Base-by-base conservation (phyloP, 2,888 invertebrate species). In the Siphlonurus alternatus region DNA sequence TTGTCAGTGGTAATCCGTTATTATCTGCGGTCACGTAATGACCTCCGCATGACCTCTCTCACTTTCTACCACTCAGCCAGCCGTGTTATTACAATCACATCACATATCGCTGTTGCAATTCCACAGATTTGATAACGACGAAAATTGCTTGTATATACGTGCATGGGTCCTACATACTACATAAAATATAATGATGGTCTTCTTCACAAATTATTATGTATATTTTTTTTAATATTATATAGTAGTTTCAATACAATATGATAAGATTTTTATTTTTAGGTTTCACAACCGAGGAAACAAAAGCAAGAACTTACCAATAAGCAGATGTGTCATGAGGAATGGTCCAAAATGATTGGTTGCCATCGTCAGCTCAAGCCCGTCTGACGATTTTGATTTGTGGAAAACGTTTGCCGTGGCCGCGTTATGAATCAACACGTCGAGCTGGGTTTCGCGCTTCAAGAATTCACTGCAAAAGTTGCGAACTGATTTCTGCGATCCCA, bases 251-350 rank as follows among this genome's bases (percentile, higher is more conserved):
- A 38, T 10, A 38, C 7, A 38, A 38, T 15, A 15, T 38, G 15
- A 38, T 38, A 38, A 38, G 5, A 38, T 38, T 38, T 38, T 2
- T 2, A 53, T 64, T 64, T 24, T 18, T 64, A 18, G 10, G 25
- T 62, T 25, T 64, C 20, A 7, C 51, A 2, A 10, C 18, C 7
- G 20, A 38, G 64, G 10, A 60, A 25, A n/a, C n/a, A 53, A n/a
- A n/a, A n/a, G n/a, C 7, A 15, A 54, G 24, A 24, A 68, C 70
- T 71, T 74, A 82, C 83, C 81, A 68, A 91, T 85, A 1, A 97
- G 78, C 15, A 97, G 82, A 76, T 93, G 93, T 0, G 95, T 96
- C 23, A 62, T 23, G 2, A 53, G 24, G 18, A 62, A 53, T 20
- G 54, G 62, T 20, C 68, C 68, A 56, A 69, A 65, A 59, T 68